Conservation (phyloP, 2,888 invertebrate genomes). For the Hypena proboscidalis region DNA sequence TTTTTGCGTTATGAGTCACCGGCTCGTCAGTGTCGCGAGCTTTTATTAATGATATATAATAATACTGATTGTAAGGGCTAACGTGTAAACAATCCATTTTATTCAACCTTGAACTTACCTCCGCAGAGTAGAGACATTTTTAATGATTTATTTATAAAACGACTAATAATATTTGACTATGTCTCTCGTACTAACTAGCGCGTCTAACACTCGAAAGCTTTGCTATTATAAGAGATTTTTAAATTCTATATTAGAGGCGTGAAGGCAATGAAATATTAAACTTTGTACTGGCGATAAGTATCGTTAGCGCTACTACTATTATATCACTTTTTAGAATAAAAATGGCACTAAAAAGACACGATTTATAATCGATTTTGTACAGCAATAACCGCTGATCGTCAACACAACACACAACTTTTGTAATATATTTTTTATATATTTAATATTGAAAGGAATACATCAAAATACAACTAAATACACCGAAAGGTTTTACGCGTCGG, state of each 20-base stretch:
- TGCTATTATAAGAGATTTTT: conserved; percentile 53
- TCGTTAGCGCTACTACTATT: conserved; percentile 66
- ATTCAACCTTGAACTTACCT: conserved; percentile 65
- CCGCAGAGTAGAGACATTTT: conserved; percentile 80
- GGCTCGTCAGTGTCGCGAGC: conserved; percentile 35
- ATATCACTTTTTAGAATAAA: conserved; percentile 66
- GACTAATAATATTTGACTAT: conserved; percentile 45
- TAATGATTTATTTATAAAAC: conserved; percentile 48
- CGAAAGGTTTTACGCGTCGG: conserved; percentile 54
- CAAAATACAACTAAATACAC: conserved; percentile 71
- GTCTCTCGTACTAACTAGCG: conserved; percentile 65
- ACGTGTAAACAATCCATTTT: conserved; percentile 39
- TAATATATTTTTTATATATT: conserved; percentile 41
- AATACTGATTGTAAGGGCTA: conserved; percentile 33
- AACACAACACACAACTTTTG: conserved; percentile 38
- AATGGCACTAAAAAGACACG: conserved; percentile 85
- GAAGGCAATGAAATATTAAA: conserved; percentile 79
- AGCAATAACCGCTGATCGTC: conserved; percentile 50
- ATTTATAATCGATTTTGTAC: conserved; percentile 61
- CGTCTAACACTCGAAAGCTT: conserved; percentile 66
- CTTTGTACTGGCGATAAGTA: conserved; percentile 81
- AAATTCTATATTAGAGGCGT: conserved; percentile 68
- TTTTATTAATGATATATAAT: conserved; percentile 26
- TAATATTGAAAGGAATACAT: conserved; percentile 49
- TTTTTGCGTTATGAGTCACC: conserved; percentile 38